Evolutionary conservation across 2,113 vertebrate species (phyloP).

Genomic region (Engraulis encrasicolus): DNA sequence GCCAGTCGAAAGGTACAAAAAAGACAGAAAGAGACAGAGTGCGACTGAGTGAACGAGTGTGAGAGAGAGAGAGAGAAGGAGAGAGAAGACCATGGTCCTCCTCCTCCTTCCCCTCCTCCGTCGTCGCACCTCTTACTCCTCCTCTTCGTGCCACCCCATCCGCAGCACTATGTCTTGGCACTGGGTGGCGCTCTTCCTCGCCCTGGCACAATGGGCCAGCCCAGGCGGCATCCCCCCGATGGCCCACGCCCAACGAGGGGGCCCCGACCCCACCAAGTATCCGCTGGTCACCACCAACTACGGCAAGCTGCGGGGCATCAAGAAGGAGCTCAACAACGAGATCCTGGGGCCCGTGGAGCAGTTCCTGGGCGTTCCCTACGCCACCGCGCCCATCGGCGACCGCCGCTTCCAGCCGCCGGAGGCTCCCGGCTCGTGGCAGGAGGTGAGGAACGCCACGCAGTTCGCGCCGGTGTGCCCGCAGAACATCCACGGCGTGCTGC

Average conservation of each 20-base stretch:
- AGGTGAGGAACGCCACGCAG: conserved; percentile 88
- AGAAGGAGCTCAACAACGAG: conserved; percentile 90
- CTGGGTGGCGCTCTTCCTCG: conserved; percentile 65
- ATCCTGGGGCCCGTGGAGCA: conserved; percentile 90
- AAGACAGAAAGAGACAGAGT: background rate
- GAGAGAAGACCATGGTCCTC: conserved; percentile 53
- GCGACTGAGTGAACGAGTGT: too few species aligned
- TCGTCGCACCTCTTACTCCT: conserved; percentile 2
- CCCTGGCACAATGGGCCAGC: conserved; percentile 71
- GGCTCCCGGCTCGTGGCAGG: conserved; percentile 89
- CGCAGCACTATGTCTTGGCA: conserved; percentile 17
- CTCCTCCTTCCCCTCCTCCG: conserved; percentile 47
- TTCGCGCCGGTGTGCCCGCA: conserved; percentile 91
- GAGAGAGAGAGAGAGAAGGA: conserved; percentile 20
- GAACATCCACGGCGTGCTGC: conserved; percentile 88
- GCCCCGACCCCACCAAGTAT: conserved; percentile 73
- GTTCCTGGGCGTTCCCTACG: conserved; percentile 89
- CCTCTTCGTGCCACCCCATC: background rate
- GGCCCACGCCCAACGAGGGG: conserved; percentile 30
- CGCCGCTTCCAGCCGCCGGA: conserved; percentile 89
- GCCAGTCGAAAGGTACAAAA: background rate
- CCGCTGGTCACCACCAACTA: conserved; percentile 88
- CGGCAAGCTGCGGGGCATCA: conserved; percentile 84
- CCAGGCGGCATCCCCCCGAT: conserved; percentile 77
- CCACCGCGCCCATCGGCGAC: conserved; percentile 87